A percentile compares a stretch with the other conserved stretches of the same genome.
Evolutionary conservation across 2,888 invertebrate genomes (phyloP).

Genomic region (Drosophila putrida): DNA sequence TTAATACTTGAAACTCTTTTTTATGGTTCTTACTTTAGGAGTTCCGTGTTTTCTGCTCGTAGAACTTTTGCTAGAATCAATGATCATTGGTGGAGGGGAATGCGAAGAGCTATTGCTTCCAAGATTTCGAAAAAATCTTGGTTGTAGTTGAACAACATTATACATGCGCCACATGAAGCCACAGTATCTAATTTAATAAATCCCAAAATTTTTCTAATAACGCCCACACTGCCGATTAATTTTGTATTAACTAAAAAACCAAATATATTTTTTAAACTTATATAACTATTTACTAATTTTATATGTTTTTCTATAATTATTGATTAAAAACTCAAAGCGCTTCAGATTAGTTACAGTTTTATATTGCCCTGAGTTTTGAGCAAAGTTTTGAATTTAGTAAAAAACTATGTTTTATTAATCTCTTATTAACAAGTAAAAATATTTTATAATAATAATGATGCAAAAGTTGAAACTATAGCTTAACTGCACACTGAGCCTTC

Average conservation of each 20-base stretch:
- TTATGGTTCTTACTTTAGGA: background rate
- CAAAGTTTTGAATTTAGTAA: no score
- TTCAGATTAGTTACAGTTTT: no score
- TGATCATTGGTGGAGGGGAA: background rate
- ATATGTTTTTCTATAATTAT: background rate
- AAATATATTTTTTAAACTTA: slow-evolving; percentile 9
- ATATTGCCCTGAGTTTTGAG: no score
- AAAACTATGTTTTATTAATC: no score
- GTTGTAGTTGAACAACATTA: background rate
- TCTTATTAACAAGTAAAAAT: background rate
- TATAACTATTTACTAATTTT: background rate
- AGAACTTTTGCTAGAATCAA: background rate
- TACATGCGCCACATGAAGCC: slow-evolving; percentile 3
- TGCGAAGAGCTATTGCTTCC: background rate
- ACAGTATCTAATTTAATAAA: background rate
- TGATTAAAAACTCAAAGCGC: slow-evolving; percentile 3
- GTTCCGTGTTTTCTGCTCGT: background rate
- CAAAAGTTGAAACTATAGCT: slow-evolving; percentile 13
- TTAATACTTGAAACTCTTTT: background rate
- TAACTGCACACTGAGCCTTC: slow-evolving; percentile 42
- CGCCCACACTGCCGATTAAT: background rate
- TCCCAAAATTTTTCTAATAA: background rate
- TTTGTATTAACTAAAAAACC: background rate
- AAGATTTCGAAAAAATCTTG: background rate
- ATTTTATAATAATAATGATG: no score